Evolutionary conservation across 2,888 invertebrate species (phyloP), one percentile per base, ranked within the genome.

Genomic region (Eupeodes luniger): DNA sequence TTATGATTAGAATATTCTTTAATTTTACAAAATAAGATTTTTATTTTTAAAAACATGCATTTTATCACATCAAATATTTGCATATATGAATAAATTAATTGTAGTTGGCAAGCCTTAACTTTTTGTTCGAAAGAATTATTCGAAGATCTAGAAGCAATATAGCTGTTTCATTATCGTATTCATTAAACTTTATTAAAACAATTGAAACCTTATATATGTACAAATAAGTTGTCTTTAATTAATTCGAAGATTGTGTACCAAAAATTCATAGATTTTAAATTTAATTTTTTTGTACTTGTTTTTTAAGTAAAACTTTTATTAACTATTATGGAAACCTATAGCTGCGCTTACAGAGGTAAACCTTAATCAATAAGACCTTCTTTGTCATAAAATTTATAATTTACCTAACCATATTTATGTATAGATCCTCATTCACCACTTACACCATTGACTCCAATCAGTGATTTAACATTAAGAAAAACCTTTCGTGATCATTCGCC

Each of bases 301-400:
- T 36, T 12, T 19, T 2, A 11, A 11, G 47, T 10, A 53, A 5
- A 53, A 57, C 0, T 59, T 47, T 47, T 59, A 44, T 27, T 44
- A 40, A 3, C 40, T 27, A 47, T 64, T 5, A 86, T 88, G 88
- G 88, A 88, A 53, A 81, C 88, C 12, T 88, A 88, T 44, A 77
- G 64, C 7, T 85, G 85, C 19, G 85, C 88, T 34, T 88, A 88
- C 62, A 81, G 88, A 85, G 88, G 88, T 88, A 84, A 81, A 40
- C 10, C 2, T 2, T 10, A 14, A 2, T 55, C 11, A 0, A 11
- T 61, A 4, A 11, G 4, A 27, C 27, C 27, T 27, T 16, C 53
- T 55, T 6, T 19, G 16, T 55, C 6, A 51, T 14, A 40, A 40
- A 51, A 14, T 51, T n/a, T 36, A 16, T 14, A 1, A 47, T 14